phyloP scores from a whole-genome alignment of 2,797 vertebrate genomes.

The Bradypodion ventrale region DNA sequence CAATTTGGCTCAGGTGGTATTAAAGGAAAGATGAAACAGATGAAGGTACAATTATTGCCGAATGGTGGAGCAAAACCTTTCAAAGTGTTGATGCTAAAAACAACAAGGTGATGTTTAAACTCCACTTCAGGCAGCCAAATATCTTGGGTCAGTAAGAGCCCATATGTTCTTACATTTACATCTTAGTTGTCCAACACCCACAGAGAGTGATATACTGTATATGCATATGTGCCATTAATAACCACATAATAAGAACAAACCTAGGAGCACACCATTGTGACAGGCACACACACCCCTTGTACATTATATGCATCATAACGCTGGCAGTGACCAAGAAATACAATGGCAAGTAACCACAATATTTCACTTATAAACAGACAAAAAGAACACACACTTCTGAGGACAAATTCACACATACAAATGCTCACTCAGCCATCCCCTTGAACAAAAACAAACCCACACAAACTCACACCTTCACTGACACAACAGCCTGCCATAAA shows the following conservation, averaged over 20 bases:
- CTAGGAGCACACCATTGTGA: background rate
- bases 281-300: too few species aligned
- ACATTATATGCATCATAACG: background rate
- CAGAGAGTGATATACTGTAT: background rate
- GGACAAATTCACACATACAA: slow-evolving; percentile 27
- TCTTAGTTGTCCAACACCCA: background rate
- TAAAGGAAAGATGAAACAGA: background rate
- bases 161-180: background rate
- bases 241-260: too few species aligned
- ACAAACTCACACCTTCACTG: slow-evolving; percentile 13
- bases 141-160: background rate
- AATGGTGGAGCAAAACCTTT: background rate
- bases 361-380: background rate
- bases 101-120: too few species aligned
- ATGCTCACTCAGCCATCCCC: slow-evolving; percentile 15
- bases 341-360: background rate
- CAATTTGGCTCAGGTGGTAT: background rate
- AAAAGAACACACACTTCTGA: background rate
- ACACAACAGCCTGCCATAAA: background rate
- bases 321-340: background rate
- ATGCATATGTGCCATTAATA: too few species aligned
- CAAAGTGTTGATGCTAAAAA: background rate
- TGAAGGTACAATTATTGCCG: background rate
- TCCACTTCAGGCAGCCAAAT: background rate
- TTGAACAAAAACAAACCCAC: slow-evolving; percentile 28